Evolutionary conservation across 2,797 vertebrate species (phyloP).

Genomic region (Tokudaia tokunoshimensis): DNA sequence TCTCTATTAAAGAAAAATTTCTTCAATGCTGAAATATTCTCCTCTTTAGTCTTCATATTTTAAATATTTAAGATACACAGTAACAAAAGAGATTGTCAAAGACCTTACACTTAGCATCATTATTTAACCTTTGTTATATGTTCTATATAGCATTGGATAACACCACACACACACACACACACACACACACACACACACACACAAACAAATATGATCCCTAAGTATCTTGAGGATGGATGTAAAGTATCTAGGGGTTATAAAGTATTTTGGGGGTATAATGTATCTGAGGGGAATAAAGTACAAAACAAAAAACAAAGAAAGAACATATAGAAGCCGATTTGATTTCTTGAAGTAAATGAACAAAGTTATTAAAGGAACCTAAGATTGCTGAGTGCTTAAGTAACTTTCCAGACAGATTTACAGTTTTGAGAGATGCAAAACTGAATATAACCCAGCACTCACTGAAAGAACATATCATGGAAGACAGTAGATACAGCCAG

Average conservation of each 20-base stretch:
- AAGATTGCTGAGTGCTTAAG: background rate
- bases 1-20: background rate
- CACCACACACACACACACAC: background rate
- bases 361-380: background rate
- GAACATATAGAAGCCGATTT: background rate
- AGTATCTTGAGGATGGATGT: background rate
- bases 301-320: background rate
- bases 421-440: background rate
- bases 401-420: background rate
- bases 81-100: background rate
- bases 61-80: background rate
- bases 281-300: background rate
- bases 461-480: background rate
- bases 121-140: background rate
- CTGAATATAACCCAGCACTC: slow-evolving; percentile 5
- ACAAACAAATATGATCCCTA: background rate
- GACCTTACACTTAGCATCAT: background rate
- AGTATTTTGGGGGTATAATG: background rate
- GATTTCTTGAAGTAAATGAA: background rate
- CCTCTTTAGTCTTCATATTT: background rate
- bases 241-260: background rate
- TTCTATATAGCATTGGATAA: background rate
- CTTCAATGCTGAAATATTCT: background rate
- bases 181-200: background rate
- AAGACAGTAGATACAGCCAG: background rate